These are phyloP conservation scores for Hemibagrus wyckioides DNA, from an alignment of 2,113 vertebrate species.

Conservation along the genomic window DNA sequence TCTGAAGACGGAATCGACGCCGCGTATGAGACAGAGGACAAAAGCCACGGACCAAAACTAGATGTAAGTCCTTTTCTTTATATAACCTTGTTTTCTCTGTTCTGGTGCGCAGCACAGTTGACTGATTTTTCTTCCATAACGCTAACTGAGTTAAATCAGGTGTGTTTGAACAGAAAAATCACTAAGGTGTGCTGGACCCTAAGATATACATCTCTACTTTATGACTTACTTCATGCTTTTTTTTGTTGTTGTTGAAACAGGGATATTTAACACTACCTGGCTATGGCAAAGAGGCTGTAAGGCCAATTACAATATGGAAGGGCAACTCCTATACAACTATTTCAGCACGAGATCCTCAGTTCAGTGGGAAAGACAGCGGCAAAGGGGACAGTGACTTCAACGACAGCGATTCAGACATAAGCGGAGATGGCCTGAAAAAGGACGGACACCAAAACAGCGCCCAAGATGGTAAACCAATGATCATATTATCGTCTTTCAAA, in stretches of 20 bases:
- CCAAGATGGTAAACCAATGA: slow-evolving; percentile 80
- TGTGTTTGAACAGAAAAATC: neutral
- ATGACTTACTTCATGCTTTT: slow-evolving; percentile 34
- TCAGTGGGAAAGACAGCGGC: slow-evolving; percentile 97
- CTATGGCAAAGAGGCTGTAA: slow-evolving; percentile 82
- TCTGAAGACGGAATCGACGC: slow-evolving; percentile 80
- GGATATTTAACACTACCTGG: slow-evolving; percentile 81
- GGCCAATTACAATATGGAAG: slow-evolving; percentile 92
- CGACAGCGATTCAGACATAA: slow-evolving; percentile 95
- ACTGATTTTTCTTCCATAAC: neutral
- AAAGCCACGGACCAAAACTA: slow-evolving; percentile 74
- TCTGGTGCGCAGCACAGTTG: neutral
- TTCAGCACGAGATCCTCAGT: slow-evolving; percentile 86
- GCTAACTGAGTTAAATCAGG: neutral
- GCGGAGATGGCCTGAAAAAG: slow-evolving; percentile 89
- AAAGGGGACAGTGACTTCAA: slow-evolving; percentile 99
- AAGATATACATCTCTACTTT: neutral
- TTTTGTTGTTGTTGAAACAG: slow-evolving; percentile 64
- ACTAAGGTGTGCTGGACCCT: neutral
- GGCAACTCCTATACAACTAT: slow-evolving; percentile 93
- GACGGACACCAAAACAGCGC: slow-evolving; percentile 82
- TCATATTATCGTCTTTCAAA: neutral
- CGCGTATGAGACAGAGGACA: slow-evolving; percentile 84
- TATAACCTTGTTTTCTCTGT: neutral
- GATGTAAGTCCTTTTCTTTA: slow-evolving; percentile 80